These are phyloP conservation scores for Gnathonemus longibarbis DNA, from an alignment of 2,113 vertebrate genomes.

Conservation along the genomic window DNA sequence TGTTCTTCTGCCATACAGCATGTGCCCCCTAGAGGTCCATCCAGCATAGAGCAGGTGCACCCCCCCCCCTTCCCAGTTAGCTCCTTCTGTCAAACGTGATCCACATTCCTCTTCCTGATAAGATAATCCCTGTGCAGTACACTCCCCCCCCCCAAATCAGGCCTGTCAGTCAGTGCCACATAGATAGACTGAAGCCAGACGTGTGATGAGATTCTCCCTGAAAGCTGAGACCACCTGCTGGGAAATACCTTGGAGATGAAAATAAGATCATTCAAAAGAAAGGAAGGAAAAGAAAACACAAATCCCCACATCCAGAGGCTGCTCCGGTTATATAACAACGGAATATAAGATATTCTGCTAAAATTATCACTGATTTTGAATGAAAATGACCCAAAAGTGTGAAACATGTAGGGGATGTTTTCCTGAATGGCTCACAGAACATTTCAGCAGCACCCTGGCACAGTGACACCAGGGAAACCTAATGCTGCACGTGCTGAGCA, in stretches of 20 bases:
- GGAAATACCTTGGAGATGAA: conserved; percentile 27
- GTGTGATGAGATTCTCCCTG: conserved; percentile 24
- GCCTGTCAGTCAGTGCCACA: background rate
- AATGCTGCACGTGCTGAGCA: background rate
- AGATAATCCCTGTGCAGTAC: conserved; percentile 54
- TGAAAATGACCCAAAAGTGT: background rate
- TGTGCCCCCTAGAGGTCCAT: background rate
- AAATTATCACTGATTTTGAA: background rate
- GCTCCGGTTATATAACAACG: background rate
- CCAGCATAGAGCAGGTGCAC: conserved; percentile 33
- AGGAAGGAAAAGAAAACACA: background rate
- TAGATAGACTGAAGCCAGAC: conserved; percentile 13
- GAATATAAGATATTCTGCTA: background rate
- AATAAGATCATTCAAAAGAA: conserved; percentile 20
- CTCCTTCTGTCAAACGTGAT: conserved; percentile 45
- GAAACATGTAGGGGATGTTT: background rate
- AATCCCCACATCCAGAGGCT: conserved; percentile 7
- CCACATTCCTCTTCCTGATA: conserved; percentile 50
- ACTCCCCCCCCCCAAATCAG: conserved; percentile 21
- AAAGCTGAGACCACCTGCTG: conserved; percentile 15
- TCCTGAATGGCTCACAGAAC: background rate
- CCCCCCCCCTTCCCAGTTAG: conserved; percentile 44
- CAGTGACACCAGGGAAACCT: too few species aligned
- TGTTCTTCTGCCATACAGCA: background rate
- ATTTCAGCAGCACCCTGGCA: background rate